Evolutionary conservation across 2,797 vertebrate genomes (phyloP), one percentile per base, ranked within the genome.

Genomic region (Sciurus carolinensis): DNA sequence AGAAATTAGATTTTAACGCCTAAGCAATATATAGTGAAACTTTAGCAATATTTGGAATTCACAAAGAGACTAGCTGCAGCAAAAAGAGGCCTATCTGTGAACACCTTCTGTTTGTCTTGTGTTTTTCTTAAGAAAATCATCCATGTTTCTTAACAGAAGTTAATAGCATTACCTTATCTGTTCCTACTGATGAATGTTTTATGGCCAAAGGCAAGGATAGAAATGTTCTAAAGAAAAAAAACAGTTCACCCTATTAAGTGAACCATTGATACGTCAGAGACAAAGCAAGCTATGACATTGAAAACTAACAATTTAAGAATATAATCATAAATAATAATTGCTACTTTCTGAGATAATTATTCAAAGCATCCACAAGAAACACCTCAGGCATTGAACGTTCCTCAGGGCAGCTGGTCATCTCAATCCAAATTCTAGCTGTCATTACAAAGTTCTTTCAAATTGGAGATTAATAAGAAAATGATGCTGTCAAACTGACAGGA

Each of bases 41-140:
- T 5, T 50, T 44, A 44, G 47, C 26, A 83, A 66, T 67, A 87
- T 42, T 91, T 77, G 30, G 39, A 57, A 47, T 88, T 80, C 26
- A 39, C 5, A 6, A 33, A 44, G n/a, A 52, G 3, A 33, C 39
- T 36, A 73, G 26, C n/a, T 91, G 5, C n/a, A 80, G 7, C 47
- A 93, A 57, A 79, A 47, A 73, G 9, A 12, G 11, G 30, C 2
- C 7, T 64, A 30, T 75, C 79, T 52, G 24, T 69, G 26, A 93
- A 62, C 2, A 62, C n/a, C n/a, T 77, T 44, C 11, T 54, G 50
- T 72, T 54, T 33, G 2, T 44, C 90, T 69, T 88, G n/a, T 84
- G 4, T 94, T 94, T 82, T 88, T 17, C 24, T n/a, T 69, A 91
- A 84, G n/a, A 84, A 96, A 84, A 77, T 2, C 3, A 81, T 39